phyloP scores from a whole-genome alignment of 1,140 invertebrate genomes.

The Neodiprion lecontei region DNA sequence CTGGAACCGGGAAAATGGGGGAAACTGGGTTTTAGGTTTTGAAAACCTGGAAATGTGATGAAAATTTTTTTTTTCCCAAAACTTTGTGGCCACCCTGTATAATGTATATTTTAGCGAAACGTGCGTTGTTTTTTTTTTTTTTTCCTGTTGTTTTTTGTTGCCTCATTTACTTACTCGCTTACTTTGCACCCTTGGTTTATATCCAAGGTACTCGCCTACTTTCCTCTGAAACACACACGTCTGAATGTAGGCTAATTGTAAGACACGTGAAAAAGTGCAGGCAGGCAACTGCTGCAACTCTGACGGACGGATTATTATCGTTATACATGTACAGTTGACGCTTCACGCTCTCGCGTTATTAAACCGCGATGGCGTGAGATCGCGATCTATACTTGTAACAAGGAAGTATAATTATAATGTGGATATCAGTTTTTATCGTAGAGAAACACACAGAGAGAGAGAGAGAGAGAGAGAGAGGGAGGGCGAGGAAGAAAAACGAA shows the following conservation, averaged over 20 bases:
- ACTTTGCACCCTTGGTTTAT: not conserved
- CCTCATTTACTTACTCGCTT: not conserved
- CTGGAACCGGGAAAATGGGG: too few relatives aligned
- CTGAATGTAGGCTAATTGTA: too few relatives aligned
- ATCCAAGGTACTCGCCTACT: too few relatives aligned
- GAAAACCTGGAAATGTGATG: too few relatives aligned
- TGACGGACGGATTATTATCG: too few relatives aligned
- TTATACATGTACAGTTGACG: too few relatives aligned
- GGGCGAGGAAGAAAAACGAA: not conserved
- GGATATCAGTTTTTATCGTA: not conserved
- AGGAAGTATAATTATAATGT: not conserved
- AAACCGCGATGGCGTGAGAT: not conserved
- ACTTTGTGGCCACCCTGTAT: not conserved
- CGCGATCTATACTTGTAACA: not conserved
- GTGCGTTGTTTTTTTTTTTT: not conserved
- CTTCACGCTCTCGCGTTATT: too few relatives aligned
- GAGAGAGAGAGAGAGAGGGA: not conserved
- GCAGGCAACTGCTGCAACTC: too few relatives aligned
- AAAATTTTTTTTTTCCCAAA: not conserved
- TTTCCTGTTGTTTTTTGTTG: not conserved
- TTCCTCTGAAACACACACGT: too few relatives aligned
- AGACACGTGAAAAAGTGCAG: too few relatives aligned
- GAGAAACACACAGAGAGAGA: not conserved
- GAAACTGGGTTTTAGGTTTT: too few relatives aligned
- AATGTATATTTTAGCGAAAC: not conserved